phyloP scores from a whole-genome alignment of 2,888 invertebrate species.

The Cheilosia grossa region DNA sequence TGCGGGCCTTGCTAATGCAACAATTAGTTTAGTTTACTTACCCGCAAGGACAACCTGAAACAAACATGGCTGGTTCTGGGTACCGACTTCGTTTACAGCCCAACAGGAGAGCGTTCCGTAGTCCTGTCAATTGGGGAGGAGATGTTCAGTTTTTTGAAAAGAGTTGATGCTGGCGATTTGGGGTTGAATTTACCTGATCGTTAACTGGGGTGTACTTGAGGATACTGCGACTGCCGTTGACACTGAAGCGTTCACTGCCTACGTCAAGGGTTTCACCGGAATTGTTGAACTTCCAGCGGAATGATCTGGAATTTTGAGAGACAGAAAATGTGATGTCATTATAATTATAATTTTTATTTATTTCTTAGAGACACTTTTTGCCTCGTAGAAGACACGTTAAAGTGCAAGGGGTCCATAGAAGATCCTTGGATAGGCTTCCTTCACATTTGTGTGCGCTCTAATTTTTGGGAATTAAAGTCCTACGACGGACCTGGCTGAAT shows the following conservation, averaged over 20 bases:
- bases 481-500: too few species aligned
- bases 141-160: not conserved
- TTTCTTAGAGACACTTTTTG: too few species aligned
- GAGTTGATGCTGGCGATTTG: slow-evolving; percentile 27
- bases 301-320: slow-evolving; percentile 85
- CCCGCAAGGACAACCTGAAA: slow-evolving; percentile 96
- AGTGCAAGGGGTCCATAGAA: too few species aligned
- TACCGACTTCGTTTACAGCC: slow-evolving; percentile 92
- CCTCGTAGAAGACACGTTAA: too few species aligned
- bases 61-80: slow-evolving; percentile 92
- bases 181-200: slow-evolving; percentile 82
- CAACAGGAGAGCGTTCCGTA: slow-evolving; percentile 95
- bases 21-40: slow-evolving; percentile 82
- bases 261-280: slow-evolving; percentile 94
- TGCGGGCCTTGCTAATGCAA: slow-evolving; percentile 54
- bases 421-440: too few species aligned
- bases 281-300: slow-evolving; percentile 97
- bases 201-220: slow-evolving; percentile 87
- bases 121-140: slow-evolving; percentile 84
- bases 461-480: too few species aligned
- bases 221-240: slow-evolving; percentile 90
- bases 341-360: too few species aligned
- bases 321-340: not conserved
- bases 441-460: too few species aligned
- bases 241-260: slow-evolving; percentile 90